A percentile compares a stretch with the other conserved stretches of the same genome.
These are phyloP conservation scores for Lepilemur ruficaudatus DNA, from an alignment of 2,797 vertebrate genomes.

Conservation along the genomic window DNA sequence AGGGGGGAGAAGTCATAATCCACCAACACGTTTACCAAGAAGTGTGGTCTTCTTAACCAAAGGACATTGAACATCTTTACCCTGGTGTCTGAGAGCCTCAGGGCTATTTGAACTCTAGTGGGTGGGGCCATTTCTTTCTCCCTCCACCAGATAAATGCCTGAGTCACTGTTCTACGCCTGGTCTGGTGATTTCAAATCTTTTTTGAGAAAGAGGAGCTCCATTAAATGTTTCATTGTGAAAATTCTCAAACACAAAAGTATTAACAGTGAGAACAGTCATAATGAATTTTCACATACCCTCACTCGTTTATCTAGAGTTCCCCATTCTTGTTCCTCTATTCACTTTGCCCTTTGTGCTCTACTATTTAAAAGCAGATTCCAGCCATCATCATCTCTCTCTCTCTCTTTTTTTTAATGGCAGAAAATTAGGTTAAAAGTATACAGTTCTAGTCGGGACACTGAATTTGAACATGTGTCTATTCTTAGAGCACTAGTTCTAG, in stretches of 20 bases:
- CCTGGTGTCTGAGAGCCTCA: background rate
- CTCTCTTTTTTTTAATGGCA: background rate
- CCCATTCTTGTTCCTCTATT: background rate
- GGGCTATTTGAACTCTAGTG: background rate
- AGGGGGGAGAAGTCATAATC: background rate
- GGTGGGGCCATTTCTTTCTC: background rate
- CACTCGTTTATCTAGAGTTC: background rate
- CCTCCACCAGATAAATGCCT: background rate
- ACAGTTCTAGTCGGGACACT: background rate
- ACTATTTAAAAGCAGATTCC: background rate
- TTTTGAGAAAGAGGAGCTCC: background rate
- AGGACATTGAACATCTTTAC: background rate
- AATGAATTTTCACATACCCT: background rate
- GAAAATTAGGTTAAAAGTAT: background rate
- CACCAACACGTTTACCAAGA: background rate
- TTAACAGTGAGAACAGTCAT: background rate
- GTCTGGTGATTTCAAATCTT: background rate
- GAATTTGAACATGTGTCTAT: background rate
- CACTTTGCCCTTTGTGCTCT: background rate
- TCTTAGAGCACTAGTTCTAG: background rate
- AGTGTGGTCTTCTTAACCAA: background rate
- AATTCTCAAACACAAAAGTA: background rate
- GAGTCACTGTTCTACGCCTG: background rate
- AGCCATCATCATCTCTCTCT: background rate
- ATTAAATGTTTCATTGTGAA: conserved; percentile 13